Conservation (phyloP, 2,888 invertebrate genomes). For the Artemia sinica region DNA sequence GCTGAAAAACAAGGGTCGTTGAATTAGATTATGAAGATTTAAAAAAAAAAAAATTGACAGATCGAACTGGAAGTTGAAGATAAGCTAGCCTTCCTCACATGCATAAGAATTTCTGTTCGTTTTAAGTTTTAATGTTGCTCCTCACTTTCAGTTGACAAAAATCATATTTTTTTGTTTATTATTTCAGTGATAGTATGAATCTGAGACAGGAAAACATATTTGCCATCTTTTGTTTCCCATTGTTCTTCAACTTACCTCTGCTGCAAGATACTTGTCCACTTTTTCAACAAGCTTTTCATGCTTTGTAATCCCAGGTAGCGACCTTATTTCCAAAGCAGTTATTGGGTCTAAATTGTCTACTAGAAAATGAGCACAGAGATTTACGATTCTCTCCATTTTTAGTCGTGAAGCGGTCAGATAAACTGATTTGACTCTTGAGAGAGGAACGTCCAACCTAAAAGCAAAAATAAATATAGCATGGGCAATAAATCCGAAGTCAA, state of each 20-base stretch:
- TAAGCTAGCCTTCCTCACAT: no score
- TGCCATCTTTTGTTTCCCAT: no score
- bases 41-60: no score
- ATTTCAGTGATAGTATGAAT: no score
- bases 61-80: no score
- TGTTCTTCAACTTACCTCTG: constrained; percentile 38
- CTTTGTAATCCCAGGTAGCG: constrained; percentile 38
- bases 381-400: constrained; percentile 53
- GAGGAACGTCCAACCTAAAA: constrained; percentile 37
- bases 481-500: background rate
- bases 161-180: no score
- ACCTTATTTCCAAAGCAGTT: constrained; percentile 38
- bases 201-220: no score
- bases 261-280: constrained; percentile 51
- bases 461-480: constrained; percentile 17
- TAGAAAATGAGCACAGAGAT: constrained; percentile 50
- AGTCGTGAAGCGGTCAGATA: constrained; percentile 61
- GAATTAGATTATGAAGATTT: no score
- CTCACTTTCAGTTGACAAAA: no score
- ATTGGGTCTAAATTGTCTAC: constrained; percentile 43
- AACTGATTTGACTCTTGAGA: constrained; percentile 47
- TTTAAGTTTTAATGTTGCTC: no score
- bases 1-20: no score
- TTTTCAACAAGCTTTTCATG: constrained; percentile 40
- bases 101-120: no score